A percentile compares a stretch with the other conserved stretches of the same genome.
Conservation (phyloP, 2,797 vertebrate species). For the Pangasius sanitwongsei region DNA sequence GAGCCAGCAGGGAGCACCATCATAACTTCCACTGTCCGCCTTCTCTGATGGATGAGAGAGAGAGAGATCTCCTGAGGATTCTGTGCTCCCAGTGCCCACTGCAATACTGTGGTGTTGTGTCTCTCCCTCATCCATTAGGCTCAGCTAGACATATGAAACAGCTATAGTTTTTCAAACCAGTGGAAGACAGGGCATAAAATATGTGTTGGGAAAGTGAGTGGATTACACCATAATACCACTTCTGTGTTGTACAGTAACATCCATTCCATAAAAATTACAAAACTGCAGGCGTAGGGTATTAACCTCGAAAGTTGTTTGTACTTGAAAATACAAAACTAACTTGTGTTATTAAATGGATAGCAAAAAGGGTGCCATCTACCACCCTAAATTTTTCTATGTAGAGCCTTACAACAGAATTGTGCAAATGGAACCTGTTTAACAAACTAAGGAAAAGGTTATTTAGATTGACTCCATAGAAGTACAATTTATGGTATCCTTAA, state of each 20-base stretch:
- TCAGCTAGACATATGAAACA: constrained; percentile 27
- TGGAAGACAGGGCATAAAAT: constrained; percentile 9
- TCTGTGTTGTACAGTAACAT: neutral
- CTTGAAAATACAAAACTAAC: neutral
- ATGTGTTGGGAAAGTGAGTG: neutral
- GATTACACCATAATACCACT: neutral
- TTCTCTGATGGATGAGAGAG: constrained; percentile 73
- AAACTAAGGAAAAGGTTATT: no score
- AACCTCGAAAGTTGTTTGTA: neutral
- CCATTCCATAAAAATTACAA: neutral
- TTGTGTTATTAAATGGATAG: neutral
- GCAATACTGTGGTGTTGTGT: constrained; percentile 4
- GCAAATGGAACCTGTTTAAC: neutral
- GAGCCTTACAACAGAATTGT: neutral
- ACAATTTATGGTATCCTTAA: neutral
- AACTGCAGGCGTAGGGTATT: neutral
- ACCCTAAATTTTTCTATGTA: neutral
- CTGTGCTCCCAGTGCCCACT: constrained; percentile 14
- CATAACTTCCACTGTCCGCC: constrained; percentile 74
- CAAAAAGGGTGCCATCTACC: neutral
- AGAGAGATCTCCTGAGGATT: constrained; percentile 66
- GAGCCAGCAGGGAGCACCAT: constrained; percentile 70
- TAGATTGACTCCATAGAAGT: neutral
- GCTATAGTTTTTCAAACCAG: constrained; percentile 11
- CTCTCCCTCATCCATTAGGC: constrained; percentile 29